Base-by-base conservation (phyloP, 2,888 invertebrate species). In the Spialia ferax region DNA sequence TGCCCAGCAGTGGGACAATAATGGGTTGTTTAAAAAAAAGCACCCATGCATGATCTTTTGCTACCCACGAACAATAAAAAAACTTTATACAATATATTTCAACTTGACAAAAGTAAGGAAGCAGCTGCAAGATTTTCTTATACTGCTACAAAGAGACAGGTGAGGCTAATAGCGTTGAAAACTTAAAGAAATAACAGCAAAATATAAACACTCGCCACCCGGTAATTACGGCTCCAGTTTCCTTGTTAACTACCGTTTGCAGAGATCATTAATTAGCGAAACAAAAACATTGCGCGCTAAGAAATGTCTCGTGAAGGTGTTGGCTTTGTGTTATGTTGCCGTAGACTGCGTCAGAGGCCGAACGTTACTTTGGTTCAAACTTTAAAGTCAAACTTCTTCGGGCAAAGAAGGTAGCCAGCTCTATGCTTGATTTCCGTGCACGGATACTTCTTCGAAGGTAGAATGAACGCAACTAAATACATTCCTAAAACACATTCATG, bases 181-280 rank as follows among this genome's bases (percentile, higher is more conserved):
- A 45, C 45, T 45, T 45, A 18, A 18, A 45, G 10, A 18, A 48
- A 48, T 18, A 48, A 48, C 48, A 48, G 20, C 48, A 10, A 48
- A 18, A 20, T 15, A 20, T 4, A 38, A 15, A 42, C 42, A 20
- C 48, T 11, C 20, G 48, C 48, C 4, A 18, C 23, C n/a, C 23
- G 23, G 52, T 29, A 61, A 61, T 50, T 48, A 50, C 50, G 50
- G 32, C 61, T 50, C 50, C 50, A 35, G 50, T 61, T 61, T 61
- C 61, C 29, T 50, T 32, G 61, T 61, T 61, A 32, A 61, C 50
- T 32, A 50, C 48, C 38, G 62, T 62, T 54, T 52, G 32, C 52
- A 62, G 23, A 62, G 52, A 62, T 52, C 52, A 62, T 62, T 62
- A 62, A 52, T 62, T 62, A 29, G 29, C 52, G 15, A 52, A 62